phyloP scores from a whole-genome alignment of 2,797 vertebrate genomes.

The Tolypeutes matacus region DNA sequence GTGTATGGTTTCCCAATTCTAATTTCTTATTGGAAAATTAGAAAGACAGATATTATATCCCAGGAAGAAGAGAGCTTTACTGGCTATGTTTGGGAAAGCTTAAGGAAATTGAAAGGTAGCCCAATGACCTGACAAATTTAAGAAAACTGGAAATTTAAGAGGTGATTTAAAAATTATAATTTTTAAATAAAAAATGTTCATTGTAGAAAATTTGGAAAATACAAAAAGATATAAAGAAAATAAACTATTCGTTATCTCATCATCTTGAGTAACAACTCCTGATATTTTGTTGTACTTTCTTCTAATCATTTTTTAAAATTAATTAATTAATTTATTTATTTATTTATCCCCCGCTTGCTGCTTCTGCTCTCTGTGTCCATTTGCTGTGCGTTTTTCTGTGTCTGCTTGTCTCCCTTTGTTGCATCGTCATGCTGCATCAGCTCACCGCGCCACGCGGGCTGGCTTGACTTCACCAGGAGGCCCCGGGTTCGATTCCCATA shows the following conservation, averaged over 20 bases:
- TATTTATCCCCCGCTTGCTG: too few species aligned
- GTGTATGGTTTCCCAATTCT: slow-evolving; percentile 4
- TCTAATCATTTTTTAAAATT: background rate
- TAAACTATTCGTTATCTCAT: background rate
- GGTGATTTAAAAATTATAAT: background rate
- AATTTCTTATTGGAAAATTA: slow-evolving; percentile 34
- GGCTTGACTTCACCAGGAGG: too few species aligned
- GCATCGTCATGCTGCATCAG: too few species aligned
- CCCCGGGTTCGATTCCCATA: too few species aligned
- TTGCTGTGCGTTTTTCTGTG: too few species aligned
- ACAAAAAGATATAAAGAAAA: background rate
- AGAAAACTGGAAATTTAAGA: slow-evolving; percentile 33
- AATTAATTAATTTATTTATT: too few species aligned
- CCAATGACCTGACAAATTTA: background rate
- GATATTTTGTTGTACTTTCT: background rate
- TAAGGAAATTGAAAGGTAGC: slow-evolving; percentile 2
- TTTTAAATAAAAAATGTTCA: background rate
- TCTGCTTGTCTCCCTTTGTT: too few species aligned
- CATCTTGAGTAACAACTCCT: background rate
- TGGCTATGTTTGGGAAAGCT: slow-evolving; percentile 3
- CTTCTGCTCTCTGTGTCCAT: too few species aligned
- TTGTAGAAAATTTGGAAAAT: slow-evolving; percentile 24
- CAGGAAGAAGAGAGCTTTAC: background rate
- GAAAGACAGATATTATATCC: background rate
- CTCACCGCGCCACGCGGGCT: too few species aligned